Evolutionary conservation across 1,140 invertebrate genomes (phyloP).

Genomic region (Sogatella furcifera): DNA sequence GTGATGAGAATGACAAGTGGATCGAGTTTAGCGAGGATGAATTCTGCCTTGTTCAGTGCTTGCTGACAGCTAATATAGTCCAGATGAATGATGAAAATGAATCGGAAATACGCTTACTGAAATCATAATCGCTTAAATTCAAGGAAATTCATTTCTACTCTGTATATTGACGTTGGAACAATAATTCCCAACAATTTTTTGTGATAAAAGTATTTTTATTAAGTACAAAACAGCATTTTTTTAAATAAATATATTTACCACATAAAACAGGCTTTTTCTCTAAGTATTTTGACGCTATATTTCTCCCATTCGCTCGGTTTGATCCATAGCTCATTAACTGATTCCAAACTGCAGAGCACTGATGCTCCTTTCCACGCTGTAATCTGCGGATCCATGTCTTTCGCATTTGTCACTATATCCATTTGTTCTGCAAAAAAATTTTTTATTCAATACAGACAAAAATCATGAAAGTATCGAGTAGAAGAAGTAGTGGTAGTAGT

Average conservation of each 20-base stretch:
- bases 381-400: constrained; percentile 83
- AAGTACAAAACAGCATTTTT: neutral
- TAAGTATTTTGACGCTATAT: constrained; percentile 69
- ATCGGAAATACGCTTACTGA: too few species aligned
- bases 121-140: too few species aligned
- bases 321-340: constrained; percentile 90
- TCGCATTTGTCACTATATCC: constrained; percentile 69
- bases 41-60: too few species aligned
- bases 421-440: constrained; percentile 47
- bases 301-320: constrained; percentile 74
- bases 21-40: too few species aligned
- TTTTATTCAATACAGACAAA: too few species aligned
- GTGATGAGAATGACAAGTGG: too few species aligned
- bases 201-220: neutral
- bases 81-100: too few species aligned
- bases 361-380: constrained; percentile 90
- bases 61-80: too few species aligned
- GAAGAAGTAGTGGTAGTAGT: too few species aligned
- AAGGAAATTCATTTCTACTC: too few species aligned
- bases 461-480: too few species aligned
- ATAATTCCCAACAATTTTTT: neutral
- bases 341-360: constrained; percentile 84
- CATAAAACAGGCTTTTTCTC: constrained; percentile 77
- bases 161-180: too few species aligned
- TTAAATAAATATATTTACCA: constrained; percentile 38